Base-by-base conservation (phyloP, 2,113 vertebrate species). In the Lichenostomus cassidix region DNA sequence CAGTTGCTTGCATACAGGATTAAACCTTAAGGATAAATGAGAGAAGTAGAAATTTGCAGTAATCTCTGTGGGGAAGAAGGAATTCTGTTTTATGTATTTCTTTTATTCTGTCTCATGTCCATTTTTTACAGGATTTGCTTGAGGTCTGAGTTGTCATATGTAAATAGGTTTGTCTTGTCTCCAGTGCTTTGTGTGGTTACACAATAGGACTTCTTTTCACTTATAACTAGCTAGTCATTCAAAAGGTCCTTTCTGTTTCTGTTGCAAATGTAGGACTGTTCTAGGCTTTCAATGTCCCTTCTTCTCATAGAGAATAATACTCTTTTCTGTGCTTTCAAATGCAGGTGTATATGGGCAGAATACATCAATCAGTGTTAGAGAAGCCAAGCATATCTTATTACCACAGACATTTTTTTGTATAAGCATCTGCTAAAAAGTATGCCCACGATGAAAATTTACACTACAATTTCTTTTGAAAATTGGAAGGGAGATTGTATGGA, bases 161-260 rank as follows among this genome's bases (percentile, higher is more conserved):
- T 83, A 92, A 96, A 95, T 91, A 74, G 71, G 50, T 90, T 86
- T 90, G 88, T 78, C 89, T 69, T 80, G 52, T 93, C 68, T 74
- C 64, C 59, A 71, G 52, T 68, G 79, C 90, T 93, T 94, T 95
- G 81, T 92, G 71, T 87, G 60, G 52, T 75, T 56, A 75, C 28
- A 95, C 92, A 96, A 92, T 47, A 74, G 58, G 71, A 79, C 64
- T n/a, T 90, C 67, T 87, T 82, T 77, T 49, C 46, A 64, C n/a
- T 94, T 92, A 70, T 9, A 55, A 58, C 70, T 64, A 67, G 42
- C 56, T 56, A 93, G 71, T 75, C 85, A 81, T 83, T 94, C 94
- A 94, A 35, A 69, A 95, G 93, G 87, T 74, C 85, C 71, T 91
- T 96, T 95, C 39, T 94, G 17, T 92, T 95, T 90, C 65, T 93